phyloP scores from a whole-genome alignment of 2,888 invertebrate species.

The Lepidocyrtinus sp. region DNA sequence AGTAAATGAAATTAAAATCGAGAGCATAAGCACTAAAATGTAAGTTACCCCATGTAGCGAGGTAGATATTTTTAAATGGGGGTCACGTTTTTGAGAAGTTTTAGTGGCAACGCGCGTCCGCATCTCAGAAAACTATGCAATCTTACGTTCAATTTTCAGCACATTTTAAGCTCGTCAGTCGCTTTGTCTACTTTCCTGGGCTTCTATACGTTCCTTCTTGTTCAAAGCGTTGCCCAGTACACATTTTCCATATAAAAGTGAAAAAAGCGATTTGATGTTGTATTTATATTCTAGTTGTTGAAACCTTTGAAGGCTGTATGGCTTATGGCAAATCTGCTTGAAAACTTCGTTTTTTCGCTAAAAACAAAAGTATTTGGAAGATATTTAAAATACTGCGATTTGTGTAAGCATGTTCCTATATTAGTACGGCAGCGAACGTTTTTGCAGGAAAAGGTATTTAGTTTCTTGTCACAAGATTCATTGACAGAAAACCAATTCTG shows the following conservation, averaged over 20 bases:
- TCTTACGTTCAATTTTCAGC: conserved; percentile 60
- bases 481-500: conserved; percentile 6
- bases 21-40: too few relatives aligned
- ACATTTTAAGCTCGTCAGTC: conserved; percentile 38
- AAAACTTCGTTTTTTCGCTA: not conserved
- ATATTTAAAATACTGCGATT: not conserved
- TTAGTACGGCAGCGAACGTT: not conserved
- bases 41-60: too few relatives aligned
- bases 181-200: not conserved
- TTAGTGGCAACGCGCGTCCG: conserved; percentile 60
- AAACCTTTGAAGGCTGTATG: not conserved
- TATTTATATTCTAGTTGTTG: not conserved
- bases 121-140: conserved; percentile 62
- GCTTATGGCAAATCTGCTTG: not conserved
- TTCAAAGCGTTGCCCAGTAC: conserved; percentile 1
- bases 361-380: not conserved
- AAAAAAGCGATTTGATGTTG: not conserved
- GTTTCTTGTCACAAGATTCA: conserved; percentile 8
- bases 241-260: conserved; percentile 1
- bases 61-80: conserved; percentile 62
- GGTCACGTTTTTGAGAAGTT: conserved; percentile 66
- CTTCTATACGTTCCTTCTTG: not conserved
- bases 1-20: too few relatives aligned
- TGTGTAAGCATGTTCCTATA: too few relatives aligned
- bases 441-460: not conserved